Conservation (phyloP, 2,113 vertebrate species). For the Hiodon alosoides region DNA sequence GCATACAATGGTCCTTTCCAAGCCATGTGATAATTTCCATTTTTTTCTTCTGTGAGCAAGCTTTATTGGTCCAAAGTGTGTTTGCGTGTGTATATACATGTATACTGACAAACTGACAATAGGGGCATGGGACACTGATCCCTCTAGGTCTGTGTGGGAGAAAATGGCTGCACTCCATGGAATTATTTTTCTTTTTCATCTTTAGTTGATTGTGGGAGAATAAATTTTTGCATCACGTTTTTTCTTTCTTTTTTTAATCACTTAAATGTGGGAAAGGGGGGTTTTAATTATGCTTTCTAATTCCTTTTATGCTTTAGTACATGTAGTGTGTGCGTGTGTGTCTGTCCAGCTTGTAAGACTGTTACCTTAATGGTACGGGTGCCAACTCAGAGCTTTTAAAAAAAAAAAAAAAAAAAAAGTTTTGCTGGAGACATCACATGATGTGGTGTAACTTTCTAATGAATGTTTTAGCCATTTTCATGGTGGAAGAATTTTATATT, state of each 20-base stretch:
- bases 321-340: slow-evolving; percentile 52
- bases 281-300: slow-evolving; percentile 49
- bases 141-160: slow-evolving; percentile 56
- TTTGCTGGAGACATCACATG: slow-evolving; percentile 83
- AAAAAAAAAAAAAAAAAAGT: slow-evolving; percentile 42
- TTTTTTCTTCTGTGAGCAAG: slow-evolving; percentile 80
- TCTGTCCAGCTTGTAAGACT: slow-evolving; percentile 65
- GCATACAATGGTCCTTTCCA: slow-evolving; percentile 76
- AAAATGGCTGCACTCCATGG: slow-evolving; percentile 78
- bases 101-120: slow-evolving; percentile 83
- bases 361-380: slow-evolving; percentile 64
- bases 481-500: slow-evolving; percentile 99
- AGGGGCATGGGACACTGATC: slow-evolving; percentile 86
- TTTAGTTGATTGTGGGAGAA: slow-evolving; percentile 48
- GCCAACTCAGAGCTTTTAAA: slow-evolving; percentile 69
- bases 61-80: slow-evolving; percentile 92
- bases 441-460: slow-evolving; percentile 91
- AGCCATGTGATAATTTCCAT: slow-evolving; percentile 82
- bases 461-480: slow-evolving; percentile 99
- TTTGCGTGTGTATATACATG: slow-evolving; percentile 47
- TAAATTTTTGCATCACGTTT: slow-evolving; percentile 47
- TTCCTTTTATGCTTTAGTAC: slow-evolving; percentile 42
- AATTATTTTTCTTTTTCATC: slow-evolving; percentile 50
- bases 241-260: slow-evolving; percentile 50
- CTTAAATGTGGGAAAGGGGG: slow-evolving; percentile 57